Percentiles rank a stretch among this genome's conserved stretches.
Evolutionary conservation across 2,797 vertebrate genomes (phyloP).

Genomic region (Heliangelus exortis): DNA sequence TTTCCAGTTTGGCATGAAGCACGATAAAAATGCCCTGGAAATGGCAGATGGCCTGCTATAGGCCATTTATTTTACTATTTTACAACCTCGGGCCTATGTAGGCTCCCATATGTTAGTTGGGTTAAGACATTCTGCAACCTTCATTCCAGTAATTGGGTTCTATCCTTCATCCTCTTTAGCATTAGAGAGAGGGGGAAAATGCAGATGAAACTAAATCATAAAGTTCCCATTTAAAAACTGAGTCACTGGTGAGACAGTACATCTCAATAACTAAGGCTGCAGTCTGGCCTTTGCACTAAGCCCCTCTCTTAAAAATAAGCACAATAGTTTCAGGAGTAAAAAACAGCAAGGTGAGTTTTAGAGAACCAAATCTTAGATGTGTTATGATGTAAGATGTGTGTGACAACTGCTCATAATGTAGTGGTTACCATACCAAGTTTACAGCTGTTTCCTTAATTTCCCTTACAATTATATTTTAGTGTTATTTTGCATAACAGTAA

Average conservation of each 20-base stretch:
- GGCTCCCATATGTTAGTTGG: conserved; percentile 75
- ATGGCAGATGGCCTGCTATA: conserved; percentile 81
- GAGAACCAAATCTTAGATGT: conserved; percentile 17
- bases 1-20: conserved; percentile 76
- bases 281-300: background rate
- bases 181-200: background rate
- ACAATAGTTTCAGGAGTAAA: background rate
- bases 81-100: conserved; percentile 73
- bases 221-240: background rate
- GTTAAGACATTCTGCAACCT: conserved; percentile 67
- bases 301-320: background rate
- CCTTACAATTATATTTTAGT: conserved; percentile 81
- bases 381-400: background rate
- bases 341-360: conserved; percentile 36
- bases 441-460: conserved; percentile 83
- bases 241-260: background rate
- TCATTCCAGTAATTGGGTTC: conserved; percentile 43
- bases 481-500: conserved; percentile 84
- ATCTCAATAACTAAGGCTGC: background rate
- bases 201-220: background rate
- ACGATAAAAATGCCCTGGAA: conserved; percentile 59
- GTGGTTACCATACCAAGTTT: conserved; percentile 69
- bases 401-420: conserved; percentile 66
- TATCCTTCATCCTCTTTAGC: background rate
- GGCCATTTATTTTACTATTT: conserved; percentile 84